A percentile compares a stretch with the other conserved stretches of the same genome.
Evolutionary conservation across 2,113 vertebrate species (phyloP).

Genomic region (Manacus vitellinus): DNA sequence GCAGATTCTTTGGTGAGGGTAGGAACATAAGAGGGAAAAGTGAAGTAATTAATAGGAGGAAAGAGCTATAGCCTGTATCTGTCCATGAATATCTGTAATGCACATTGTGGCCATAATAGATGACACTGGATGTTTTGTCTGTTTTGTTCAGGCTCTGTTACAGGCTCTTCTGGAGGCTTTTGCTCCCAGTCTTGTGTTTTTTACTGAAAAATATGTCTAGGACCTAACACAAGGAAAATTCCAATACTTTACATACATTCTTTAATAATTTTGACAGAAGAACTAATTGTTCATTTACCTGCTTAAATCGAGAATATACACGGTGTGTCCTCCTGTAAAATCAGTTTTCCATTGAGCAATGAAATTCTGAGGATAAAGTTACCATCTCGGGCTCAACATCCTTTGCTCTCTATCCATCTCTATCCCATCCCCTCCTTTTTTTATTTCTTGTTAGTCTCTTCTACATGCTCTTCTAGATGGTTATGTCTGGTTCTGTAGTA

Average conservation of each 20-base stretch:
- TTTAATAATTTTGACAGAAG: background rate
- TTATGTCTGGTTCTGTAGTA: background rate
- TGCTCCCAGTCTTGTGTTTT: background rate
- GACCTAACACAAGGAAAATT: background rate
- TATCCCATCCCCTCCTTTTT: background rate
- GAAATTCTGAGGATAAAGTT: background rate
- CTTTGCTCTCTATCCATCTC: background rate
- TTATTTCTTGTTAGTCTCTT: background rate
- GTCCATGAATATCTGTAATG: background rate
- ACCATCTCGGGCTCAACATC: background rate
- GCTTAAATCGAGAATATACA: background rate
- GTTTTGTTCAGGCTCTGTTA: background rate
- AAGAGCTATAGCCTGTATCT: rapidly evolving
- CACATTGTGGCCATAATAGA: background rate
- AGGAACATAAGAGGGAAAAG: background rate
- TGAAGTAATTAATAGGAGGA: background rate
- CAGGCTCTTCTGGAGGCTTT: background rate
- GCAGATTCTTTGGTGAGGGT: background rate
- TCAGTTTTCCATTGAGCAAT: background rate
- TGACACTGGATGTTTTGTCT: background rate
- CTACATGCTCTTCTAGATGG: background rate
- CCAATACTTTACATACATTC: background rate
- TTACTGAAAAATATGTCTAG: background rate
- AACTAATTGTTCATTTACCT: background rate
- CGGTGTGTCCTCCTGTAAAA: background rate